Conservation (phyloP, 2,888 invertebrate genomes). For the Automeris io region DNA sequence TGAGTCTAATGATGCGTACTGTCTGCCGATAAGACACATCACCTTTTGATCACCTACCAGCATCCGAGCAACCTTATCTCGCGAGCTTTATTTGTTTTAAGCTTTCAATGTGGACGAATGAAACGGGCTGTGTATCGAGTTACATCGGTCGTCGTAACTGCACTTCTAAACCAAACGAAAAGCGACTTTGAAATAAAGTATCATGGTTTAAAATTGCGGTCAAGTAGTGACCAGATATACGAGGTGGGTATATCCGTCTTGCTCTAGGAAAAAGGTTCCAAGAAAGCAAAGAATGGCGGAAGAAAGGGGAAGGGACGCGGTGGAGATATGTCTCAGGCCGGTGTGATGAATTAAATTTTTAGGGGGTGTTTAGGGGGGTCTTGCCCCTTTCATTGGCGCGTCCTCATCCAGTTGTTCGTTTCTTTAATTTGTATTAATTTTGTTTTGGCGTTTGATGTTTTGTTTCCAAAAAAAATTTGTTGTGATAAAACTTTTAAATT, state of each 20-base stretch:
- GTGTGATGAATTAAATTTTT: slow-evolving; percentile 77
- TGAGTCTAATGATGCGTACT: slow-evolving; percentile 1
- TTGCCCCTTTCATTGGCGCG: slow-evolving; percentile 65
- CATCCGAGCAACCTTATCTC: slow-evolving; percentile 63
- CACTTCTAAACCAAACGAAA: slow-evolving; percentile 7
- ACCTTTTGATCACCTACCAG: slow-evolving; percentile 57
- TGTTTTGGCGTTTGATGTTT: slow-evolving; percentile 38
- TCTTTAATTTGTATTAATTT: slow-evolving; percentile 69
- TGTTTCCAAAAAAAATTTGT: background rate
- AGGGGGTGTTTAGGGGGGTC: slow-evolving; percentile 59
- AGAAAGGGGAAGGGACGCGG: slow-evolving; percentile 68
- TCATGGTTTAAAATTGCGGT: slow-evolving; percentile 23
- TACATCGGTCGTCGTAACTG: slow-evolving; percentile 31
- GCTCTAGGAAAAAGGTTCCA: slow-evolving; percentile 69
- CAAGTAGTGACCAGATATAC: slow-evolving; percentile 27
- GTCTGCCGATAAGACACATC: slow-evolving; percentile 28
- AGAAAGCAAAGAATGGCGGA: slow-evolving; percentile 74
- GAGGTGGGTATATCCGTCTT: slow-evolving; percentile 40
- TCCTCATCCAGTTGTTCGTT: slow-evolving; percentile 63
- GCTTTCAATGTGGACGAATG: slow-evolving; percentile 70
- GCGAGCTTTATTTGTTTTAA: slow-evolving; percentile 73
- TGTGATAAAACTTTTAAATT: background rate
- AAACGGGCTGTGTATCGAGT: slow-evolving; percentile 56
- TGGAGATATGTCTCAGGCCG: slow-evolving; percentile 71
- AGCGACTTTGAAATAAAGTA: rapidly evolving